Conservation (phyloP, 2,113 vertebrate genomes). For the Bettongia penicillata region DNA sequence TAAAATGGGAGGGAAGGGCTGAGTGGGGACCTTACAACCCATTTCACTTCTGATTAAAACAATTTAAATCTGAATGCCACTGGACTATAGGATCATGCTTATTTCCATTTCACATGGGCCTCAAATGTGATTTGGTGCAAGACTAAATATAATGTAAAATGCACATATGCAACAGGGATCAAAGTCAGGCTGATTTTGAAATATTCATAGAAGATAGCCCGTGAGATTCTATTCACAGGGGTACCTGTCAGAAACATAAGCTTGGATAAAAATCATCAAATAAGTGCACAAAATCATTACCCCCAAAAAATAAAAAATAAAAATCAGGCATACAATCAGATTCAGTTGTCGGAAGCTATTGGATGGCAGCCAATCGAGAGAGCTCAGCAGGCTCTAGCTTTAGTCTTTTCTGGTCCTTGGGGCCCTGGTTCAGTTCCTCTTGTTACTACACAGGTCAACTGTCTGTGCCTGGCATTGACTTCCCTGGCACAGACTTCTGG, state of each 20-base stretch:
- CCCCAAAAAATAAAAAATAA: conserved; percentile 62
- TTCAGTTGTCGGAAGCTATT: conserved; percentile 72
- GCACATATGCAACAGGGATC: conserved; percentile 76
- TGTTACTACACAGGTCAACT: conserved; percentile 73
- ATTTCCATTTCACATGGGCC: conserved; percentile 72
- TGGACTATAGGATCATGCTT: conserved; percentile 24
- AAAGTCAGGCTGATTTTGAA: conserved; percentile 76
- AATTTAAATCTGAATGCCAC: conserved; percentile 52
- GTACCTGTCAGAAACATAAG: conserved; percentile 81
- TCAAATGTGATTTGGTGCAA: conserved; percentile 70
- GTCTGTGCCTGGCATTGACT: conserved; percentile 73
- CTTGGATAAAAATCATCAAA: conserved; percentile 78
- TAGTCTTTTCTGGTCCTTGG: conserved; percentile 66
- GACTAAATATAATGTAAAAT: conserved; percentile 77
- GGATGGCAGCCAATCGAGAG: conserved; percentile 69
- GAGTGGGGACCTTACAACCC: conserved; percentile 31
- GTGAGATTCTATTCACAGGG: conserved; percentile 74
- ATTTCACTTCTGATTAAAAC: conserved; percentile 54
- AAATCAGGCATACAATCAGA: conserved; percentile 70
- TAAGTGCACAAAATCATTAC: conserved; percentile 74
- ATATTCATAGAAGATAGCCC: conserved; percentile 74
- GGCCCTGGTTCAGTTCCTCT: conserved; percentile 69
- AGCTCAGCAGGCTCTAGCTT: conserved; percentile 72
- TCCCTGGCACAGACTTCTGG: conserved; percentile 71
- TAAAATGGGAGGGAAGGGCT: conserved; percentile 5